A percentile compares a stretch with the other conserved stretches of the same genome.
Conservation (phyloP, 2,888 invertebrate species). For the Limenitis camilla region DNA sequence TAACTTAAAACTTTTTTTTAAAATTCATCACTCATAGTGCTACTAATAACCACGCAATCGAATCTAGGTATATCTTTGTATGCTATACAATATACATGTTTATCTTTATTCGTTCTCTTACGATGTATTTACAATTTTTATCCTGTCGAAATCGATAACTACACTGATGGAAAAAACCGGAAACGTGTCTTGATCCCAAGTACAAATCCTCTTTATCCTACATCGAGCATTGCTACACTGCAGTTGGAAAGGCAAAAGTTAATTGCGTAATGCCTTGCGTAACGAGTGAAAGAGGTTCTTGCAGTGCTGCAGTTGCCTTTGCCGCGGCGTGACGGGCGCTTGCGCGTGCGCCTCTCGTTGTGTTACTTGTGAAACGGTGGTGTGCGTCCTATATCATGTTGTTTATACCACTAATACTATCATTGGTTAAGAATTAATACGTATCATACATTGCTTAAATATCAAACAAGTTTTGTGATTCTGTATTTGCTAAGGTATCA, state of each 20-base stretch:
- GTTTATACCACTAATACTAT: background rate
- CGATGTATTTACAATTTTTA: no score
- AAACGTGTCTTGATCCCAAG: background rate
- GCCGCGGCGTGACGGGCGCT: constrained; percentile 41
- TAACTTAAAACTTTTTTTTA: no score
- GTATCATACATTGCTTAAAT: background rate
- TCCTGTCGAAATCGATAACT: background rate
- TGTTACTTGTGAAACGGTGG: constrained; percentile 13
- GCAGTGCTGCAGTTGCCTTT: constrained; percentile 50
- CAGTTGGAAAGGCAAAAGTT: constrained; percentile 59
- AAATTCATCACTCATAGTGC: no score
- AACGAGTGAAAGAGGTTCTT: constrained; percentile 61
- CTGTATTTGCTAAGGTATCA: background rate
- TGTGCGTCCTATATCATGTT: constrained; percentile 5
- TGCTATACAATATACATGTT: no score
- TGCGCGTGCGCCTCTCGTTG: constrained; percentile 14
- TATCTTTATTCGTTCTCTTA: no score
- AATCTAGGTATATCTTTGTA: no score
- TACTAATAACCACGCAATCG: no score
- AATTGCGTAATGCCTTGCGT: constrained; percentile 60
- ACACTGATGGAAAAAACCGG: background rate
- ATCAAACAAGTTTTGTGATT: no score
- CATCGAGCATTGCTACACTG: constrained; percentile 9
- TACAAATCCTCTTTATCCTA: constrained; percentile 1
- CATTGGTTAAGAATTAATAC: no score